Conservation (phyloP, 2,113 vertebrate species). For the Chaenocephalus aceratus region DNA sequence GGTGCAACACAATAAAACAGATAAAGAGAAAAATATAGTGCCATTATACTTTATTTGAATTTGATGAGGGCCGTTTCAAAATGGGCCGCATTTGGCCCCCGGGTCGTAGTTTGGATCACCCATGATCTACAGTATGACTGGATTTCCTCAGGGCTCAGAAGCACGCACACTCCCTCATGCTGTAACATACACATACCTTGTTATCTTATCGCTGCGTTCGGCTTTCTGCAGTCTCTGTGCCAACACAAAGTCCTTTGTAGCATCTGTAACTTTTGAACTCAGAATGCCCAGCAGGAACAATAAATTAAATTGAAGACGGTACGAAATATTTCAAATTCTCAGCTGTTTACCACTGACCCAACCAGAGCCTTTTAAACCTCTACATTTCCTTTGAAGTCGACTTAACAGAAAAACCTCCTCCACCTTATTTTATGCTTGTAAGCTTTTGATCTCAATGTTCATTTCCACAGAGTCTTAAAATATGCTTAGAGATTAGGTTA, state of each 20-base stretch:
- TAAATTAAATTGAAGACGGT: background rate
- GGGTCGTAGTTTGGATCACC: no score
- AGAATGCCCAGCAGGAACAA: background rate
- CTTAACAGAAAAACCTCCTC: no score
- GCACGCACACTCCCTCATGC: no score
- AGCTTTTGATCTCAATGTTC: background rate
- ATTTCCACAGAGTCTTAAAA: background rate
- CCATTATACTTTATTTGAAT: no score
- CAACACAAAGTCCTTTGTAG: background rate
- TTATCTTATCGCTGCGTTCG: conserved; percentile 35
- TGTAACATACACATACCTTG: background rate
- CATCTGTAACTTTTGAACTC: background rate
- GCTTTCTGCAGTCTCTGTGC: conserved; percentile 15
- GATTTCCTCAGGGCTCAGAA: no score
- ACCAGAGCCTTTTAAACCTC: background rate
- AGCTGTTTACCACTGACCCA: background rate
- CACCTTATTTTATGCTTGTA: no score
- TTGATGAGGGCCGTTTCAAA: no score
- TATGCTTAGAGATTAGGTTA: background rate
- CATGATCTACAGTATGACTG: no score
- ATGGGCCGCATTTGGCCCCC: no score
- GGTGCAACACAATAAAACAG: no score
- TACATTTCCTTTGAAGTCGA: no score
- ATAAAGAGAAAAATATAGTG: no score
- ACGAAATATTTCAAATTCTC: background rate